phyloP scores from a whole-genome alignment of 2,888 invertebrate species.

The Taphrorychus bicolor region DNA sequence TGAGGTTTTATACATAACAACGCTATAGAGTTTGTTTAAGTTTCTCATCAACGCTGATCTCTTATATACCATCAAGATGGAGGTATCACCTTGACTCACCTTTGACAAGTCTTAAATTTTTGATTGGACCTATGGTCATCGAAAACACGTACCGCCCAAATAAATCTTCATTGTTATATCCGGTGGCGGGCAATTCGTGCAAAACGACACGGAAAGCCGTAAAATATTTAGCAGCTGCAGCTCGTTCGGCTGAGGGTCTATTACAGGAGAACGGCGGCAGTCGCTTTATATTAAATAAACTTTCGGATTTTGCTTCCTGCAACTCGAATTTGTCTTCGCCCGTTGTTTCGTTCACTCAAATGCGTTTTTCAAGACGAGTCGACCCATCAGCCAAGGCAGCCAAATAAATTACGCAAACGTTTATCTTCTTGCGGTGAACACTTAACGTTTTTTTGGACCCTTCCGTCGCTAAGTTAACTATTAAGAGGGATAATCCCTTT shows the following conservation, averaged over 20 bases:
- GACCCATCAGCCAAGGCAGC: constrained; percentile 4
- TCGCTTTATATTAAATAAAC: constrained; percentile 23
- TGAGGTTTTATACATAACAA: too few species aligned
- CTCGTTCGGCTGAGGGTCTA: constrained; percentile 18
- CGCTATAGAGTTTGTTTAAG: too few species aligned
- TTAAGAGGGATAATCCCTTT: constrained; percentile 39
- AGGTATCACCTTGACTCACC: background rate
- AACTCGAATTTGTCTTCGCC: constrained; percentile 34
- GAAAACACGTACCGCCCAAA: constrained; percentile 2
- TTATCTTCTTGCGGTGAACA: background rate
- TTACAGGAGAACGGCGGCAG: constrained; percentile 14
- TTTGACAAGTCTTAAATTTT: background rate
- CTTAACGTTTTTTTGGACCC: background rate
- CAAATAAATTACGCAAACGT: background rate
- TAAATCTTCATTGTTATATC: constrained; percentile 26
- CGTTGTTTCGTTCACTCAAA: background rate
- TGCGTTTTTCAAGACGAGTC: background rate
- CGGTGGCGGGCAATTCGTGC: constrained; percentile 14
- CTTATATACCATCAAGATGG: too few species aligned
- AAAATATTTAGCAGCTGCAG: constrained; percentile 30
- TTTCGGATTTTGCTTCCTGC: constrained; percentile 17
- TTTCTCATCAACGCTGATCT: too few species aligned
- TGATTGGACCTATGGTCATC: background rate
- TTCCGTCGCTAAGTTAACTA: constrained; percentile 37
- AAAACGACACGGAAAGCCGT: constrained; percentile 22